These are phyloP conservation scores for Onchidella celtica DNA, from an alignment of 2,888 invertebrate genomes.

Conservation along the genomic window DNA sequence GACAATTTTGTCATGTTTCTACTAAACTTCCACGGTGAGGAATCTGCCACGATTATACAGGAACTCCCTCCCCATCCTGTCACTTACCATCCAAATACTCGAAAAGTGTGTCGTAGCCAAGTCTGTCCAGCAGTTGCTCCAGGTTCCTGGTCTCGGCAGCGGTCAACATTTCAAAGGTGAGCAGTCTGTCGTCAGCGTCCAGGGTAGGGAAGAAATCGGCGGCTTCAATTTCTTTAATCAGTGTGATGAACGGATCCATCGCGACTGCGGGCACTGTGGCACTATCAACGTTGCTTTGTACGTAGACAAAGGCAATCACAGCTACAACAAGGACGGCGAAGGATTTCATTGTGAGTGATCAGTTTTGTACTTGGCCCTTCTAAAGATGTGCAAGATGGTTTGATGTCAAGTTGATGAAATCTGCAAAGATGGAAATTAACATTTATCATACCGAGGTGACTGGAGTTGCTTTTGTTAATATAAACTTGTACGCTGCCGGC, in stretches of 20 bases:
- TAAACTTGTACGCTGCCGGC: too few species aligned
- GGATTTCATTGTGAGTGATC: not conserved
- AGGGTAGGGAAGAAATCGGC: conserved; percentile 36
- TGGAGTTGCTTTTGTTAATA: too few species aligned
- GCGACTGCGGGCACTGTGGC: not conserved
- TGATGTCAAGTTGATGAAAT: too few species aligned
- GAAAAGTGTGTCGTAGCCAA: conserved; percentile 40
- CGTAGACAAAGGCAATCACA: not conserved
- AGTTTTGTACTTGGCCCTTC: too few species aligned
- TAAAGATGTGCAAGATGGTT: too few species aligned
- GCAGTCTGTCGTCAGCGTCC: not conserved
- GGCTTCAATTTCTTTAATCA: conserved; percentile 29
- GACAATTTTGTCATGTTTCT: too few species aligned
- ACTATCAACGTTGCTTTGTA: not conserved
- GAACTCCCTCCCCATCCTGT: too few species aligned
- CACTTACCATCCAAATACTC: conserved; percentile 36
- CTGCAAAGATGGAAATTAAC: too few species aligned
- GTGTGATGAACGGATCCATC: conserved; percentile 28
- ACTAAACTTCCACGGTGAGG: too few species aligned
- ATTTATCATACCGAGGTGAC: too few species aligned
- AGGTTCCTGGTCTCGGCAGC: conserved; percentile 44
- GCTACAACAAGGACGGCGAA: not conserved
- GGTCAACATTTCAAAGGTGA: conserved; percentile 45
- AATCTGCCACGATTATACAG: too few species aligned
- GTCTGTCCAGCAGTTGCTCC: conserved; percentile 19